phyloP scores from a whole-genome alignment of 2,888 invertebrate genomes.

The Euproctis similis region DNA sequence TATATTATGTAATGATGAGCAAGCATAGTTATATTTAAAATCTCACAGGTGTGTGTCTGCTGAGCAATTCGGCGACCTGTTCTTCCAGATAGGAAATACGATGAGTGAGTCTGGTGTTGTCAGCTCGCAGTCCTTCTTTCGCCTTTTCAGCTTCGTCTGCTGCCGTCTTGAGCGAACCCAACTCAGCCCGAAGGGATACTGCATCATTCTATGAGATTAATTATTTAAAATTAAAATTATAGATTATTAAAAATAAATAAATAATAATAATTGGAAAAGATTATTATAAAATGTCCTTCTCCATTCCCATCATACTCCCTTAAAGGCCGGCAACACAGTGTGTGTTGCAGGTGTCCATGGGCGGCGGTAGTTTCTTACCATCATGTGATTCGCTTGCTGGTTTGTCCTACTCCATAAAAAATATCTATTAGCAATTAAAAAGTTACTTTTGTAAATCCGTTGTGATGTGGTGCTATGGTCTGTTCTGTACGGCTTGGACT shows the following conservation, averaged over 20 bases:
- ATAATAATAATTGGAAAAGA: too few species aligned
- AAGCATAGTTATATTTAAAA: background rate
- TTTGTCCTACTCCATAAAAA: background rate
- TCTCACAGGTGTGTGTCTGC: conserved; percentile 36
- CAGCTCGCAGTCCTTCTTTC: conserved; percentile 80
- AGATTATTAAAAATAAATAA: too few species aligned
- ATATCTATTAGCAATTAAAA: too few species aligned
- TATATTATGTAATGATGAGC: too few species aligned
- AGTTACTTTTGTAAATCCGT: conserved; percentile 55
- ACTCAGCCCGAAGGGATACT: conserved; percentile 72
- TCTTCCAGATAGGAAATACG: conserved; percentile 93
- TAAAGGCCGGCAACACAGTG: too few species aligned
- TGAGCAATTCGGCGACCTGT: conserved; percentile 81
- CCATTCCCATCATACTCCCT: too few species aligned
- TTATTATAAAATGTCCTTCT: too few species aligned
- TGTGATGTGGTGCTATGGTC: conserved; percentile 35
- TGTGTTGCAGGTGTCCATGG: too few species aligned
- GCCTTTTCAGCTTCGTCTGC: conserved; percentile 79
- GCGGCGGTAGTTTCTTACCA: too few species aligned
- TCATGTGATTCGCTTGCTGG: too few species aligned
- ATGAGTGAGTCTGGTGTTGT: conserved; percentile 89
- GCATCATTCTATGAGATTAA: conserved; percentile 66
- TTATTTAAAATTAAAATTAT: too few species aligned
- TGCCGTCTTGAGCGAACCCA: conserved; percentile 74
- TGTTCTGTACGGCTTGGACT: conserved; percentile 12